Evolutionary conservation across 1,140 invertebrate species (phyloP), one percentile per base, ranked within the genome.

Genomic region (Doryteuthis pealeii): DNA sequence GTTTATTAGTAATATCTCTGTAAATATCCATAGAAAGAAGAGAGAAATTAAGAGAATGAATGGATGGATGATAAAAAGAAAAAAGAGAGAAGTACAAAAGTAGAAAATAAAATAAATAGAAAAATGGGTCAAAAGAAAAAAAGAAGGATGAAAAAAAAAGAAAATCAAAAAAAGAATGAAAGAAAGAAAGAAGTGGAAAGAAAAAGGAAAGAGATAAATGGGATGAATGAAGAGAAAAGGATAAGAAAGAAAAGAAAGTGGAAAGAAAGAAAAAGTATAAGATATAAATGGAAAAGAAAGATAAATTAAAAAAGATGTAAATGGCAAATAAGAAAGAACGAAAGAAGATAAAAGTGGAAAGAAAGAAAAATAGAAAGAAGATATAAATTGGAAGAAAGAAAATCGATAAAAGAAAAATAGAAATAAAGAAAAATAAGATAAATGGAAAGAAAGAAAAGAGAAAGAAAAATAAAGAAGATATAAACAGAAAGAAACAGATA

Each of bases 251-350:
- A 18, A 18, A 10, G 45, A 18, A 10, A 18, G 45, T 49, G 45
- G 45, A 10, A 18, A 18, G 45, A 49, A 54, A 71, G 67, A 49
- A 40, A 54, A 71, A 66, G 70, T 35, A 62, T 54, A 35, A 68
- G 65, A 32, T 28, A 70, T 35, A 68, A 54, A 65, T 54, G 43
- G 33, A 67, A 31, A 2, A 8, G 65, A 30, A 6, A 33, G 22
- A 73, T 15, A 8, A n/a, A 22, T 5, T 2, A 12, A 30, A 31
- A 3, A 26, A 33, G 45, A 49, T 8, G 45, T 8, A 49, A 18
- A 18, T 10, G 45, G 45, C 8, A 18, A 18, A 32, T 10, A 65
- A 76, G 33, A 76, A 54, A 74, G 67, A 76, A 65, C 75, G 72
- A 72, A 68, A 71, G 70, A 73, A 35, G 65, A 45, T 33, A 35